phyloP scores from a whole-genome alignment of 2,113 vertebrate genomes.

The Seriola dumerili region DNA sequence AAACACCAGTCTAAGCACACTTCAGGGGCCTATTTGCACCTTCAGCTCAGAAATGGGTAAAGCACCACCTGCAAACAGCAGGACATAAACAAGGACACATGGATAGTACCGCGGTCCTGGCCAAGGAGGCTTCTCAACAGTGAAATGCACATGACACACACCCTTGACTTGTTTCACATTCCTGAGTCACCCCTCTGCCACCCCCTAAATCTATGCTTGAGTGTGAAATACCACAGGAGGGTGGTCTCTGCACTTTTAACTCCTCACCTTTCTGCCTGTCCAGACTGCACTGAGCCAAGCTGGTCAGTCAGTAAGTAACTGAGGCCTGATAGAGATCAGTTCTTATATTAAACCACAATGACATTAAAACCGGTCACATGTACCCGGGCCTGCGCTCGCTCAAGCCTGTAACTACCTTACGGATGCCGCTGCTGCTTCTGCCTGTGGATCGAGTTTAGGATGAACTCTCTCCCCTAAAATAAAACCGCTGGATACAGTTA shows the following conservation, averaged over 20 bases:
- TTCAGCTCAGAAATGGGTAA: conserved; percentile 42
- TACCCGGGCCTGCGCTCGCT: conserved; percentile 34
- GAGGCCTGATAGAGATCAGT: conserved; percentile 68
- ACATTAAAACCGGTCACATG: conserved; percentile 83
- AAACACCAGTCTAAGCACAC: conserved; percentile 7
- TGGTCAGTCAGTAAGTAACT: conserved; percentile 66
- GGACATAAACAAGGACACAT: conserved; percentile 68
- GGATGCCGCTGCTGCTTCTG: conserved; percentile 75
- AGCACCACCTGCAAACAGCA: conserved; percentile 44
- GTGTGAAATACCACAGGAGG: conserved; percentile 78
- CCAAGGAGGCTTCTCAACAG: conserved; percentile 35
- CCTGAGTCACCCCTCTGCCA: conserved; percentile 58
- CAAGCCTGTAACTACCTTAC: conserved; percentile 61
- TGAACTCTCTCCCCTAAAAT: conserved; percentile 82
- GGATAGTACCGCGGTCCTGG: conserved; percentile 29
- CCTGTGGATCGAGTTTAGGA: conserved; percentile 74
- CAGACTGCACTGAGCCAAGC: conserved; percentile 64
- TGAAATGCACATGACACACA: conserved; percentile 55
- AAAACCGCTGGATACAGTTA: conserved; percentile 87
- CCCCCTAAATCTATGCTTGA: conserved; percentile 70
- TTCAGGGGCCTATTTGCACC: conserved; percentile 37
- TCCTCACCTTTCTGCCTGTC: conserved; percentile 66
- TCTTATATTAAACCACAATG: conserved; percentile 82
- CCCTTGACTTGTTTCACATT: conserved; percentile 73
- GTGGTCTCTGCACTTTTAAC: conserved; percentile 78